Percentiles rank a stretch among this genome's conserved stretches.
Conservation (phyloP, 1,140 invertebrate genomes). For the Oedothorax gibbosus region DNA sequence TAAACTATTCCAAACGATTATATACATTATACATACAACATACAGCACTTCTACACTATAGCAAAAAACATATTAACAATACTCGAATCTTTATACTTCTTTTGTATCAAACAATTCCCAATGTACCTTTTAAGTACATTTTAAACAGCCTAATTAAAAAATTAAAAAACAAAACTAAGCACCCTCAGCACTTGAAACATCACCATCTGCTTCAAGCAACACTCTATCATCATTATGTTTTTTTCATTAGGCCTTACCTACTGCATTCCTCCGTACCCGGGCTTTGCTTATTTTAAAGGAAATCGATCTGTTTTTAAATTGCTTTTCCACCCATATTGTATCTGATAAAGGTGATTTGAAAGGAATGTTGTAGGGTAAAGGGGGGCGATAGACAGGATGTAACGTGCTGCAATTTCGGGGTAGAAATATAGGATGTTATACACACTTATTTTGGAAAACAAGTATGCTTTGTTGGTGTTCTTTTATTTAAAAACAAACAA, state of each 20-base stretch:
- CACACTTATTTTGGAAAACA: too few relatives aligned
- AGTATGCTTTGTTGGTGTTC: too few relatives aligned
- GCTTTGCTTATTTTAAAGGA: constrained; percentile 23
- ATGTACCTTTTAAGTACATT: background rate
- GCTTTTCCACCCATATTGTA: constrained; percentile 27
- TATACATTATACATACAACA: too few relatives aligned
- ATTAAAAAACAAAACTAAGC: background rate
- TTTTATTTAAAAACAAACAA: too few relatives aligned
- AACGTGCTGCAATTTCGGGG: background rate
- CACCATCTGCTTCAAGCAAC: constrained; percentile 28
- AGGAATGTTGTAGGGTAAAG: background rate
- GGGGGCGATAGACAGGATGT: background rate
- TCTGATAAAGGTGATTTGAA: constrained; percentile 46
- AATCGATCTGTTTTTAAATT: constrained; percentile 47
- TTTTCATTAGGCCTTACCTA: background rate
- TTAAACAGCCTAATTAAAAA: background rate
- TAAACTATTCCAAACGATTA: too few relatives aligned
- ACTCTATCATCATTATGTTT: background rate
- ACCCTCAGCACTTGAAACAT: background rate
- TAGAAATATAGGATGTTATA: too few relatives aligned
- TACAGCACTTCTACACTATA: too few relatives aligned
- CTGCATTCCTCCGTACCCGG: background rate
- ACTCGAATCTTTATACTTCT: too few relatives aligned
- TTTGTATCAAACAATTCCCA: too few relatives aligned
- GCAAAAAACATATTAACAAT: too few relatives aligned